Percentiles rank a stretch among this genome's conserved stretches.
Conservation (phyloP, 2,113 vertebrate genomes). For the Ageneiosus marmoratus region DNA sequence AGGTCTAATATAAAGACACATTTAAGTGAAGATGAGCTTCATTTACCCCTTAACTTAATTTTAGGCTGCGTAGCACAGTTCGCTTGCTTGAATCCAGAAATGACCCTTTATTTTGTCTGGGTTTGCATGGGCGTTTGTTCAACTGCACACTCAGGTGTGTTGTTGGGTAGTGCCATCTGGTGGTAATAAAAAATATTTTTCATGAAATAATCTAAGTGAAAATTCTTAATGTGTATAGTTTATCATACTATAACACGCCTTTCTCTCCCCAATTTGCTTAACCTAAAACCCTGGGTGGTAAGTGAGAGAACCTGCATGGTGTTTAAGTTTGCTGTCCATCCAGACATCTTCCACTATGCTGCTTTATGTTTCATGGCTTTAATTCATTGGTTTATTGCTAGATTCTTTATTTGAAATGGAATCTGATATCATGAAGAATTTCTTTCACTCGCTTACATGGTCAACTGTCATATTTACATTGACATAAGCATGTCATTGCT, state of each 20-base stretch:
- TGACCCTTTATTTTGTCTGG: neutral
- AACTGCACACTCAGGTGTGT: neutral
- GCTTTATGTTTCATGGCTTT: constrained; percentile 7
- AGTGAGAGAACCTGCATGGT: constrained; percentile 95
- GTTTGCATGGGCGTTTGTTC: neutral
- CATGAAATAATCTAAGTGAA: neutral
- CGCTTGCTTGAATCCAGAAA: neutral
- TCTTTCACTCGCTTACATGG: constrained; percentile 15
- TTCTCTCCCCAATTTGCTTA: constrained; percentile 85
- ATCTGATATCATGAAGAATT: neutral
- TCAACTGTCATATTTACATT: constrained; percentile 5
- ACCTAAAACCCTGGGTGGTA: constrained; percentile 92
- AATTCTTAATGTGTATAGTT: constrained; percentile 13
- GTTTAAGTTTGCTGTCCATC: constrained; percentile 32
- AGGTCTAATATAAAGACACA: constrained; percentile 46
- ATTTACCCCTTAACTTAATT: neutral
- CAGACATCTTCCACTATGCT: constrained; percentile 25
- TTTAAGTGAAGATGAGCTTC: constrained; percentile 11
- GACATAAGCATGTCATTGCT: constrained; percentile 37
- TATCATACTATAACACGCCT: constrained; percentile 76
- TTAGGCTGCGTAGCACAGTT: neutral
- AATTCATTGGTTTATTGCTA: neutral
- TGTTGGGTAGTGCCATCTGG: constrained; percentile 17
- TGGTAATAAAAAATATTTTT: neutral
- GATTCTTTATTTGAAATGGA: constrained; percentile 10